Percentiles rank a stretch among this genome's conserved stretches.
phyloP scores from a whole-genome alignment of 2,113 vertebrate genomes.

The Menura novaehollandiae region DNA sequence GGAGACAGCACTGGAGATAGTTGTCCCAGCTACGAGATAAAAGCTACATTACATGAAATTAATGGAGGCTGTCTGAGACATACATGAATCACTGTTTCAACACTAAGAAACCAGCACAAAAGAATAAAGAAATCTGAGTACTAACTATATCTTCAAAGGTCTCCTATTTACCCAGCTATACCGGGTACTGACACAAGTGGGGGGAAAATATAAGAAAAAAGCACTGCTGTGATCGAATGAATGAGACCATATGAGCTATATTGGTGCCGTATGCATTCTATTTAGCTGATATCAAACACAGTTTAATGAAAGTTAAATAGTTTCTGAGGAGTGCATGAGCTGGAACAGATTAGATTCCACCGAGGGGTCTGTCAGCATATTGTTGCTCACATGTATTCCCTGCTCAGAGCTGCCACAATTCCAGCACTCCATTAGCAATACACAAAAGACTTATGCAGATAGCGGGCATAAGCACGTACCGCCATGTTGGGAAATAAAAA shows the following conservation, averaged over 20 bases:
- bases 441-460: constrained; percentile 90
- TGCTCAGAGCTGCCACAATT: constrained; percentile 83
- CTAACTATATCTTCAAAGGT: constrained; percentile 93
- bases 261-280: constrained; percentile 86
- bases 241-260: constrained; percentile 87
- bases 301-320: constrained; percentile 95
- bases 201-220: constrained; percentile 76
- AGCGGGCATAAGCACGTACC: constrained; percentile 77
- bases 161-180: constrained; percentile 87
- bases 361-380: constrained; percentile 87
- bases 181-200: constrained; percentile 81
- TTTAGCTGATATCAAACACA: constrained; percentile 92
- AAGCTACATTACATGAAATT: constrained; percentile 98
- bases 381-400: constrained; percentile 85
- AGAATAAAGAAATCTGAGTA: constrained; percentile 88
- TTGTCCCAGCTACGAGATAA: constrained; percentile 91
- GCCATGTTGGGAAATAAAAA: constrained; percentile 82
- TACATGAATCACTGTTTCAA: constrained; percentile 98
- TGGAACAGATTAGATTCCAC: constrained; percentile 92
- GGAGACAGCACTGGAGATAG: constrained; percentile 79
- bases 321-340: constrained; percentile 88
- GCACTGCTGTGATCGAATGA: constrained; percentile 84
- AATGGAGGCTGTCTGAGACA: constrained; percentile 91
- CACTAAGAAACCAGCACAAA: constrained; percentile 86
- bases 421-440: constrained; percentile 88